Evolutionary conservation across 2,888 invertebrate genomes (phyloP).

Genomic region (Pseudococcus jackbeardsleyi): DNA sequence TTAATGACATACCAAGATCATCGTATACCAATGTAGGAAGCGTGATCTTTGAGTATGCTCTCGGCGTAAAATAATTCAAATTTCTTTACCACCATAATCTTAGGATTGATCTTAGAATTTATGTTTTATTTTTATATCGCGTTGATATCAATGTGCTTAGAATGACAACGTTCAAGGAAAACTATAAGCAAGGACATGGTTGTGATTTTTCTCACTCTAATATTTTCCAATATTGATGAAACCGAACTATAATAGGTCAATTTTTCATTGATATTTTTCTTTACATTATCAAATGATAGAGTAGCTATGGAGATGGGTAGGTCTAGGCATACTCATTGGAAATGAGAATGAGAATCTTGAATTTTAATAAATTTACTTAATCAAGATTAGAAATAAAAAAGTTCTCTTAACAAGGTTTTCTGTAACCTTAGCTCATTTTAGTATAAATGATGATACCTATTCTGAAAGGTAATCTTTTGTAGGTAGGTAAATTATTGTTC

Average conservation of each 20-base stretch:
- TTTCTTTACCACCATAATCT: neutral
- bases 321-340: neutral
- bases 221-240: neutral
- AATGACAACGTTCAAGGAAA: conserved; percentile 37
- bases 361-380: neutral
- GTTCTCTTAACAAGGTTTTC: neutral
- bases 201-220: neutral
- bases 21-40: neutral
- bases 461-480: neutral
- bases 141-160: neutral
- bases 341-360: neutral
- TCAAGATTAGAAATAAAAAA: neutral
- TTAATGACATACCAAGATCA: conserved; percentile 49
- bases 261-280: neutral
- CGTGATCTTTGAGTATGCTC: neutral
- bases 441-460: neutral
- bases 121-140: neutral
- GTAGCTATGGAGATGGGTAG: neutral
- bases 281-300: too few relatives aligned
- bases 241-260: neutral
- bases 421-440: neutral
- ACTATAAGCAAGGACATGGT: neutral
- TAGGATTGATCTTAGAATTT: neutral
- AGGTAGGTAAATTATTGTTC: neutral
- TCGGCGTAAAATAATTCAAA: neutral